phyloP scores from a whole-genome alignment of 2,797 vertebrate genomes.

The Eulemur albifrons region DNA sequence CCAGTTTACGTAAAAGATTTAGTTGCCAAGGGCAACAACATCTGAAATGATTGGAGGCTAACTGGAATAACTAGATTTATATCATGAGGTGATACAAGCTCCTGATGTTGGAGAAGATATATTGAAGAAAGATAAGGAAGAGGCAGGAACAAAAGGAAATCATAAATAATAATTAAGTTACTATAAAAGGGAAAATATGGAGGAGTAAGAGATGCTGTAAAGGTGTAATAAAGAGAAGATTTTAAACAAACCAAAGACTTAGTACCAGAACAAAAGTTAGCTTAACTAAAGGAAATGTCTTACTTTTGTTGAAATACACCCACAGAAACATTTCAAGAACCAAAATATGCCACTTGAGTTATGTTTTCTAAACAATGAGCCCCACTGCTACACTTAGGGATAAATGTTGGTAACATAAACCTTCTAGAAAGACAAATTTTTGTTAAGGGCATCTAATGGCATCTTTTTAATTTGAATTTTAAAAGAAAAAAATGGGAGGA shows the following conservation, averaged over 20 bases:
- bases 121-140: background rate
- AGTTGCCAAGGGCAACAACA: constrained; percentile 1
- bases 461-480: constrained; percentile 4
- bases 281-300: background rate
- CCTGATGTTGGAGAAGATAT: background rate
- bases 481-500: background rate
- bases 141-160: constrained; percentile 34
- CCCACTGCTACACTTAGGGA: background rate
- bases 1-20: background rate
- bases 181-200: background rate
- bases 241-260: constrained; percentile 26
- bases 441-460: background rate
- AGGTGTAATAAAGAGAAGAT: background rate
- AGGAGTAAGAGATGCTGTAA: background rate
- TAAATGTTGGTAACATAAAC: background rate
- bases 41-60: background rate
- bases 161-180: background rate
- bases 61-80: constrained; percentile 6
- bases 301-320: background rate
- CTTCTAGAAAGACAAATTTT: background rate
- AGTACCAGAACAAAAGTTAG: background rate
- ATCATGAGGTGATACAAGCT: background rate
- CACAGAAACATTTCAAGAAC: background rate
- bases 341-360: background rate
- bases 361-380: background rate